Conservation (phyloP, 53 echinoderm and acorn worm genomes). For the Pentamera pediparva region DNA sequence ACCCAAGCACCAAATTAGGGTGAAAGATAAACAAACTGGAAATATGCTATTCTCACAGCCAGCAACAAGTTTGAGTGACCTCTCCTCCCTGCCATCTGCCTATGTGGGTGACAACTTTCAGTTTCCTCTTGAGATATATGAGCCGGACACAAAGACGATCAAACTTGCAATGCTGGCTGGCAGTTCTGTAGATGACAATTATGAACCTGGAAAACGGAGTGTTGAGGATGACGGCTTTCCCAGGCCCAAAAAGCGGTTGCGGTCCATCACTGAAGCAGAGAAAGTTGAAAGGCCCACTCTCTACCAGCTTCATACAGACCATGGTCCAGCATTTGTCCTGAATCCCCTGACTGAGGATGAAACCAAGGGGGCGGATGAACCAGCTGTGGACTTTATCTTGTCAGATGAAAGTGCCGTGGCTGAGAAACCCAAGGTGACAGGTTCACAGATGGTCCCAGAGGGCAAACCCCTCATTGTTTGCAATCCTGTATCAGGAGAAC, state of each 20-base stretch:
- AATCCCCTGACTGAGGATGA: constrained; percentile 4
- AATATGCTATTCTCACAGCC: constrained; percentile 35
- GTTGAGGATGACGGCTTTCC: too few species aligned
- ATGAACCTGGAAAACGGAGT: too few species aligned
- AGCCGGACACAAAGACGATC: background rate
- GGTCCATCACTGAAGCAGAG: too few species aligned
- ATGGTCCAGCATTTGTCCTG: constrained; percentile 66
- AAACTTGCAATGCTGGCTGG: background rate
- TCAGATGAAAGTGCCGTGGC: constrained; percentile 13
- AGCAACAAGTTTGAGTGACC: background rate
- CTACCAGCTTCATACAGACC: constrained; percentile 57
- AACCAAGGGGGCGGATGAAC: constrained; percentile 20
- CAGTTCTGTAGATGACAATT: too few species aligned
- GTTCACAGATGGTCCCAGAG: background rate
- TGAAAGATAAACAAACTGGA: constrained; percentile 29
- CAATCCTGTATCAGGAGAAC: constrained; percentile 16
- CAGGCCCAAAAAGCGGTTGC: too few species aligned
- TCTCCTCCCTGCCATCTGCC: background rate
- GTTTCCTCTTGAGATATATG: background rate
- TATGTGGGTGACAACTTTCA: background rate
- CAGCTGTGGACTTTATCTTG: background rate
- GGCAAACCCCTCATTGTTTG: constrained; percentile 13
- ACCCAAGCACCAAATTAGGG: background rate
- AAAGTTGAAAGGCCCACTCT: too few species aligned
- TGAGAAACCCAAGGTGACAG: constrained; percentile 8